Evolutionary conservation across 2,888 invertebrate genomes (phyloP).

Genomic region (Odontomyia ornata): DNA sequence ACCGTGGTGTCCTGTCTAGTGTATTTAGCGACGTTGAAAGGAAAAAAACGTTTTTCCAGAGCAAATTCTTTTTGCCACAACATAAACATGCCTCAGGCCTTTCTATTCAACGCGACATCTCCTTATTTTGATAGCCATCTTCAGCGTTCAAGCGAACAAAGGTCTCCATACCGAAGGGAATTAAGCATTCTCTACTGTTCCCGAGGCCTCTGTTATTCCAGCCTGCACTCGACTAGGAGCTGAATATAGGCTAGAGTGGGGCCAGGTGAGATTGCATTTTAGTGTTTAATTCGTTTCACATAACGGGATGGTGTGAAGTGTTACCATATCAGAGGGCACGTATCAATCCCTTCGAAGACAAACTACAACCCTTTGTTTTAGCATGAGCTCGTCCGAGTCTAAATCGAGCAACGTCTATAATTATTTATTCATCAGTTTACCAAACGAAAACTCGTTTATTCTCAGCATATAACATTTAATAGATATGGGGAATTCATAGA

Average conservation of each 20-base stretch:
- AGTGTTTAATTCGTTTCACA: conserved; percentile 36
- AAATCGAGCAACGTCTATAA: too few relatives aligned
- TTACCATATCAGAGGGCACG: background rate
- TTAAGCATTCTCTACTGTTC: conserved; percentile 32
- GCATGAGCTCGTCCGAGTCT: too few relatives aligned
- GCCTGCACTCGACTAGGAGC: background rate
- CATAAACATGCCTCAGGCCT: conserved; percentile 43
- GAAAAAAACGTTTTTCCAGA: background rate
- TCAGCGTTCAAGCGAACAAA: conserved; percentile 24
- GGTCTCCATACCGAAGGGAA: conserved; percentile 33
- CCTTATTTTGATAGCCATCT: conserved; percentile 45
- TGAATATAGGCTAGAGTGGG: conserved; percentile 30
- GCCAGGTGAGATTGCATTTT: conserved; percentile 41
- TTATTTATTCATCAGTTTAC: too few relatives aligned
- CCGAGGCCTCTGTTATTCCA: conserved; percentile 27
- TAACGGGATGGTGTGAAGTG: conserved; percentile 10
- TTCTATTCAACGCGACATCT: conserved; percentile 39
- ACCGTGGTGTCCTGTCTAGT: background rate
- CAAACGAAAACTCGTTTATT: too few relatives aligned
- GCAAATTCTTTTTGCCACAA: conserved; percentile 39
- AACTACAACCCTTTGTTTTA: too few relatives aligned
- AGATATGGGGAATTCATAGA: too few relatives aligned
- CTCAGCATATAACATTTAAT: too few relatives aligned
- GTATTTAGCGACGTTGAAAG: conserved; percentile 26
- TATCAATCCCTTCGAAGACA: too few relatives aligned